A percentile compares a stretch with the other conserved stretches of the same genome.
phyloP scores from a whole-genome alignment of 2,888 invertebrate species.

The Cancer borealis region DNA sequence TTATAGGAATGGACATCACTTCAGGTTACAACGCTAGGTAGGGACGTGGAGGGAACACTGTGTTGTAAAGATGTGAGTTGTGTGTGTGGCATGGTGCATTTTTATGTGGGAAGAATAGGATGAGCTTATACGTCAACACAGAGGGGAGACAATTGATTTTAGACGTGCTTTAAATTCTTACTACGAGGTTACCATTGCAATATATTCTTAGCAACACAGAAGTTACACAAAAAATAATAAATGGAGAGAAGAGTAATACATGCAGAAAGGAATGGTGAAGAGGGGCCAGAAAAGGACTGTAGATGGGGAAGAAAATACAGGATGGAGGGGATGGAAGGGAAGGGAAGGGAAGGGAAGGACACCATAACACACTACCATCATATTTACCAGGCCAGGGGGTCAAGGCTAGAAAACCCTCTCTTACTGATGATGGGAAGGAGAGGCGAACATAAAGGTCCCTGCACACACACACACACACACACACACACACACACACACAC shows the following conservation, averaged over 20 bases:
- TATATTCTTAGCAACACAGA: background rate
- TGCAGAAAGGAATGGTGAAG: background rate
- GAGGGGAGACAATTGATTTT: background rate
- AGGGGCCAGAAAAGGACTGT: background rate
- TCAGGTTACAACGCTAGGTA: background rate
- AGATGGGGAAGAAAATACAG: background rate
- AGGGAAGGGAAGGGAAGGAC: background rate
- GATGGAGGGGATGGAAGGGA: background rate
- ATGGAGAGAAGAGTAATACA: background rate
- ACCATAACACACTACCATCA: background rate
- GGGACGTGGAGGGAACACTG: background rate
- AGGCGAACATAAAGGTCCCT: background rate
- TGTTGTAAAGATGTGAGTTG: background rate
- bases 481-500: slow-evolving; percentile 52
- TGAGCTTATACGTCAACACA: background rate
- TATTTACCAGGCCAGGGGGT: slow-evolving; percentile 26
- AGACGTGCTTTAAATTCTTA: background rate
- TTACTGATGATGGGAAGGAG: background rate
- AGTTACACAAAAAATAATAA: background rate
- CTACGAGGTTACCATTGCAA: background rate
- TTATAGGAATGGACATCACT: background rate
- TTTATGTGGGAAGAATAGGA: background rate
- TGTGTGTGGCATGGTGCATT: background rate
- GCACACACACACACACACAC: slow-evolving; percentile 27
- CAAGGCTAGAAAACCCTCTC: background rate